Base-by-base conservation (phyloP, 2,797 vertebrate species). In the Phalloptychus januarius region DNA sequence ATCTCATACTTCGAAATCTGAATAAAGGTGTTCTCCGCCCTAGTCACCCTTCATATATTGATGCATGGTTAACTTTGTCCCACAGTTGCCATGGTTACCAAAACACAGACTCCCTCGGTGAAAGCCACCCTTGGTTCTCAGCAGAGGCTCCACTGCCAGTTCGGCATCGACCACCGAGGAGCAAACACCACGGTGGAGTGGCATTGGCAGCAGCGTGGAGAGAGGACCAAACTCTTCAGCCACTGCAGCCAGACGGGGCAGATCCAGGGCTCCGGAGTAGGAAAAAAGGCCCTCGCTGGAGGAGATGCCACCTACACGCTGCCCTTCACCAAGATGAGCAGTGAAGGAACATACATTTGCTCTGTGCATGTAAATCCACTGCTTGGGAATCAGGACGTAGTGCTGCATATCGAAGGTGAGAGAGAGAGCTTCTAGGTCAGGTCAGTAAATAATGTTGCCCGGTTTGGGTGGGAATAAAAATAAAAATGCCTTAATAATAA, bases 61-160 rank as follows among this genome's bases (percentile, higher is more conserved):
- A 67, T n/a, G 4, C n/a, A 2, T 40, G 33, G 36, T 33, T 56
- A 73, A 31, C 33, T 46, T 75, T 75, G 38, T 45, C 33, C 63
- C 67, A 13, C 72, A 97, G 96, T 88, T 45, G 89, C 83, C 38
- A 89, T 96, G 92, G 79, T 94, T 7, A 78, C 96, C 0, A 88
- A 92, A 86, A 95, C 95, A 1, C 76, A 75, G 6, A 75, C 95
- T 11, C 95, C 95, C 0, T 38, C 38, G 0, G 83, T 96, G 79
- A 90, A 73, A n/a, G 83, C 86, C 8, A 75, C 81, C 18, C 88
- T 96, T 10, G 46, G 85, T 18, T 88, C 85, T 16, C 82, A 94
- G 16, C 87, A 88, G 20, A 91, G 85, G 13, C 91, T 97, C 70
- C 89, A 94, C 86, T 96, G 96, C 71, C 92, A 93, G 87, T 96